Base-by-base conservation (phyloP, 1,140 invertebrate genomes). In the Oreohelix idahoensis region DNA sequence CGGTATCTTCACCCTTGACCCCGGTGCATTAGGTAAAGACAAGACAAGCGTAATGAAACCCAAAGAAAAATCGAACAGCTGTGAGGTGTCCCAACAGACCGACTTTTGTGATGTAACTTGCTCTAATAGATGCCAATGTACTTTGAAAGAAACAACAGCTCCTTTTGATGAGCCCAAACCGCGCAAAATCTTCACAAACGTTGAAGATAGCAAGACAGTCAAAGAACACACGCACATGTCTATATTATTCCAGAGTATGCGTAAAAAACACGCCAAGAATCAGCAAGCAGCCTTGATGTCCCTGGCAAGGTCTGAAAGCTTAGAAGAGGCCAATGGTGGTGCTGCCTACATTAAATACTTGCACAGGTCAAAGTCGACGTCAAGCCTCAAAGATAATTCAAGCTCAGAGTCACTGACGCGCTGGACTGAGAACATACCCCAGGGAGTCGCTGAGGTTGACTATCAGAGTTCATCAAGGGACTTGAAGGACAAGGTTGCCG, bases 1-100 rank as follows among this genome's bases (percentile, higher is more conserved):
- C 71, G 42, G 38, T 1, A 35, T 74, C 1, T 74, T 74, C 63
- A 66, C 63, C 63, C 63, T 66, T 66, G 63, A 66, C 63, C 63
- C 63, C 17, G 29, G 63, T 11, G 5, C 17, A 2, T n/a, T 66
- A 23, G 17, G 17, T 5, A 66, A n/a, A 23, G 5, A 66, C 0
- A 1, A 10, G 10, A 66, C 2, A 29, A 35, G 32, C 5, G 29
- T 8, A 4, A 66, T 17, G 20, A 29, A 66, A 32, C 29, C n/a
- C 2, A 32, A 29, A 35, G 38, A 49, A n/a, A 42, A 0, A 8
- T 39, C 71, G 0, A 42, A 1, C 2, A 74, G 42, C 71, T 42
- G 42, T 42, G 36, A 74, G 26, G 38, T 11, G n/a, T 74, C 42
- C 71, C 38, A 74, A 36, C 42, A 42, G 23, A 39, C 71, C 10